phyloP scores from a whole-genome alignment of 2,888 invertebrate genomes.

The Coleophora flavipennella region DNA sequence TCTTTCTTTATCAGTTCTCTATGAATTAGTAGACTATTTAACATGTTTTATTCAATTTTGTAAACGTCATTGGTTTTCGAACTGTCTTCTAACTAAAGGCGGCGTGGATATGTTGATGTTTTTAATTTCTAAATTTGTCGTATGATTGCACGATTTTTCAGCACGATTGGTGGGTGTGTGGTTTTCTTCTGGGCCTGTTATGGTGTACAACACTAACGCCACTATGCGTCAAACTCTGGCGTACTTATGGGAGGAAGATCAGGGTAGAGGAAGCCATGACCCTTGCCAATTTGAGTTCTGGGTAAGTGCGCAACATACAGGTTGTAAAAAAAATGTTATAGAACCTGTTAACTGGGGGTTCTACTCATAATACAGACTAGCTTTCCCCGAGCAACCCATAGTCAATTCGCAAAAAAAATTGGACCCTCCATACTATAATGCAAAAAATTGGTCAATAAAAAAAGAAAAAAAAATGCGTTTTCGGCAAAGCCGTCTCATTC shows the following conservation, averaged over 20 bases:
- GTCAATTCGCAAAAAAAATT: too few relatives aligned
- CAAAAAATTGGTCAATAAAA: too few relatives aligned
- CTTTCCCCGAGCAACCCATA: too few relatives aligned
- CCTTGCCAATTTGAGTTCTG: slow-evolving; percentile 36
- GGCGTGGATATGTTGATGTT: too few relatives aligned
- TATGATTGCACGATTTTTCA: slow-evolving; percentile 25
- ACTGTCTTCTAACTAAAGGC: background rate
- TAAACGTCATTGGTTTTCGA: background rate
- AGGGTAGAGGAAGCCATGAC: slow-evolving; percentile 45
- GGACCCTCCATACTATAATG: too few relatives aligned
- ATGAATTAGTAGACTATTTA: background rate
- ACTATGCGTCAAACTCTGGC: slow-evolving; percentile 72
- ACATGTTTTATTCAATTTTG: background rate
- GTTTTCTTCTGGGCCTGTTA: slow-evolving; percentile 66
- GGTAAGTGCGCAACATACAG: too few relatives aligned
- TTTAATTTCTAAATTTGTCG: background rate
- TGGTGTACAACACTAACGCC: slow-evolving; percentile 76
- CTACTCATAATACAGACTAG: too few relatives aligned
- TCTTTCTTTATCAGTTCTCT: background rate
- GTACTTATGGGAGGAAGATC: slow-evolving; percentile 54
- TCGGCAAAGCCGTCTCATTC: too few relatives aligned
- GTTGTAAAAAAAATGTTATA: too few relatives aligned
- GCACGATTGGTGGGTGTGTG: slow-evolving; percentile 82
- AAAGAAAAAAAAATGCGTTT: too few relatives aligned
- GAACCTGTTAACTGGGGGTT: too few relatives aligned